phyloP scores from a whole-genome alignment of 37 sponge, comb jelly and placozoan species.

The Hexactinellida sp. region DNA sequence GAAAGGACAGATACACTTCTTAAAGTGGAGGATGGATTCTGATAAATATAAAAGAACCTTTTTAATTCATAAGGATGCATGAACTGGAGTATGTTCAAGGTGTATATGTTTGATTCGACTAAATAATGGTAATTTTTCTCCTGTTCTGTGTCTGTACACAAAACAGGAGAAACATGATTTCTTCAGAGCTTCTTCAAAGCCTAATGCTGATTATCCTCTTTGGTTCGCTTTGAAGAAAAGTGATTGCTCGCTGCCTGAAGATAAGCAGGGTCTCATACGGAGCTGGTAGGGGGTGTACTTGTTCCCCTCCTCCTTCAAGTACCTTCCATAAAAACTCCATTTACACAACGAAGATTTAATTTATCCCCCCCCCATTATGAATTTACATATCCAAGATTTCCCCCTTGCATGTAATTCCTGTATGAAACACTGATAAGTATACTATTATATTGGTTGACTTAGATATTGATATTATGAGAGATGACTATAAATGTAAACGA shows the following conservation, averaged over 20 bases:
- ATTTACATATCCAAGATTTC: too few relatives aligned
- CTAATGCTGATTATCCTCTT: neutral
- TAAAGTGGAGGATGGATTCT: neutral
- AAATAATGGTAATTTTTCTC: neutral
- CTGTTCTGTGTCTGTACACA: neutral
- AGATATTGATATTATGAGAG: neutral
- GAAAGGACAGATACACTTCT: neutral
- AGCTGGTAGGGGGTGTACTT: too few relatives aligned
- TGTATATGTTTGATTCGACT: too few relatives aligned
- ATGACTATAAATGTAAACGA: neutral
- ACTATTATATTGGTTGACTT: neutral
- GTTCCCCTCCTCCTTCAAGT: too few relatives aligned
- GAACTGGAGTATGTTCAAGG: neutral
- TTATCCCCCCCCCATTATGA: too few relatives aligned
- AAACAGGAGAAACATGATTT: too few relatives aligned
- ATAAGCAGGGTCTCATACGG: too few relatives aligned
- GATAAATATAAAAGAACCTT: neutral
- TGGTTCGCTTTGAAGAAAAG: neutral
- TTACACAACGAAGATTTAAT: too few relatives aligned
- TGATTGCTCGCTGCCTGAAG: neutral
- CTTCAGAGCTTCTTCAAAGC: too few relatives aligned
- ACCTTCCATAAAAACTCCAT: too few relatives aligned
- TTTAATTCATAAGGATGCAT: neutral
- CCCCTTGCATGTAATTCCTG: too few relatives aligned
- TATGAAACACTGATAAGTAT: too few relatives aligned